Evolutionary conservation across 2,797 vertebrate species (phyloP).

Genomic region (Gobio occitaniae): DNA sequence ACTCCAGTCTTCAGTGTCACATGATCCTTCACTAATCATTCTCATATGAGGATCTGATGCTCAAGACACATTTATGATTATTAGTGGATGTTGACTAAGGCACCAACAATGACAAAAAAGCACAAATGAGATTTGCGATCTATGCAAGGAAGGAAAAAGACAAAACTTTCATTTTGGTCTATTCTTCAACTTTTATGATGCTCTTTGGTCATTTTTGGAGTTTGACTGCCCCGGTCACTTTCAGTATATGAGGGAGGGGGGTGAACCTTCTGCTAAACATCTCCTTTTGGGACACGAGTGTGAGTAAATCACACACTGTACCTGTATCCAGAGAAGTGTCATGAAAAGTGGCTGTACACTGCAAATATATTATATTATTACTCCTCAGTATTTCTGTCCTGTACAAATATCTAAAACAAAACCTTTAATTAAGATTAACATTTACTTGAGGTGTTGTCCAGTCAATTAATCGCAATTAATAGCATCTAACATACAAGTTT

Average conservation of each 20-base stretch:
- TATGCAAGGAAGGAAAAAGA: background rate
- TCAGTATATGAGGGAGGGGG: background rate
- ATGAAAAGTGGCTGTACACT: background rate
- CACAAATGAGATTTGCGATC: background rate
- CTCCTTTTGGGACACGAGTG: background rate
- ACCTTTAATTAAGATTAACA: no score
- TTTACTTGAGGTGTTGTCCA: no score
- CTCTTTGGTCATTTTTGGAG: background rate
- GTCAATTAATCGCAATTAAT: no score
- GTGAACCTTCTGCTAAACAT: background rate
- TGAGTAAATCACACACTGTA: background rate
- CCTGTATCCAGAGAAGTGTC: background rate
- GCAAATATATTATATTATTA: background rate
- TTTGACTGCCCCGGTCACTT: background rate
- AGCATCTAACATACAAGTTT: no score
- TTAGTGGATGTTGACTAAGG: background rate
- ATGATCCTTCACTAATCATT: background rate
- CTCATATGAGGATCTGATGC: background rate
- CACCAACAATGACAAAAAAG: background rate
- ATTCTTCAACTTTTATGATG: background rate
- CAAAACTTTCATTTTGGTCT: background rate
- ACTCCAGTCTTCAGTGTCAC: slow-evolving; percentile 8
- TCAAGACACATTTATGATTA: background rate
- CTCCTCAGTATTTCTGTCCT: no score
- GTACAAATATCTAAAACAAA: no score